phyloP scores from a whole-genome alignment of 2,113 vertebrate genomes.

The Bos taurus region ARS-UCD2.0 NC_037338.1:11116501-11117000 shows the following conservation, averaged over 20 bases:
- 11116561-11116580: not conserved
- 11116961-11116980: not conserved
- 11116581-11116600: not conserved
- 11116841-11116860: not conserved
- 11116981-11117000: not conserved
- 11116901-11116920: not conserved
- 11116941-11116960: not conserved
- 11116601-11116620: rapidly evolving
- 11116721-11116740: not conserved
- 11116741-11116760: not conserved
- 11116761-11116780: not conserved
- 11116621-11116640: not conserved
- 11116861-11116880: not conserved
- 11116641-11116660: not conserved
- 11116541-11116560: not conserved
- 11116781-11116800: not conserved
- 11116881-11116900: not conserved
- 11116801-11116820: not conserved
- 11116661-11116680: not conserved
- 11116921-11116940: not conserved
- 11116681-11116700: not conserved
- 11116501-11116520: not conserved
- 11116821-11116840: not conserved
- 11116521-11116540: not conserved
- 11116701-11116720: not conserved